Percentiles rank a stretch among this genome's conserved stretches.
These are phyloP conservation scores for Anabas testudineus DNA, from an alignment of 2,797 vertebrate species.

Conservation along the genomic window DNA sequence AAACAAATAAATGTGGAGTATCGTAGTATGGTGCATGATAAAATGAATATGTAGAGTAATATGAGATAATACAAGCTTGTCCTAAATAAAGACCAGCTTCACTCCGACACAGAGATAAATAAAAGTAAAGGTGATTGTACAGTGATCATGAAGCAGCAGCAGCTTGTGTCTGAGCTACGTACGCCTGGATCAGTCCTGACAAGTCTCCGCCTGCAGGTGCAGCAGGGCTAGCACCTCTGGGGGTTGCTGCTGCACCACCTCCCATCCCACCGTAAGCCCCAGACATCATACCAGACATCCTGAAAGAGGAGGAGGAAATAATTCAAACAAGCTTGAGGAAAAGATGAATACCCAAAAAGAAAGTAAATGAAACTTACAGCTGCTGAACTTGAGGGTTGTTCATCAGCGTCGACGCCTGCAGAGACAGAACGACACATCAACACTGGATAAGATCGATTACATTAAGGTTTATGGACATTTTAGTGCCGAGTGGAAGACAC, in stretches of 20 bases:
- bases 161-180: slow-evolving; percentile 67
- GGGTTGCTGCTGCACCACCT: slow-evolving; percentile 33
- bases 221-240: neutral
- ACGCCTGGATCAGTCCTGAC: slow-evolving; percentile 97
- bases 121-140: too few species aligned
- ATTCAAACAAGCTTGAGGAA: neutral
- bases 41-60: too few species aligned
- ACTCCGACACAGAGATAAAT: too few species aligned
- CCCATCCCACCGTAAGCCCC: slow-evolving; percentile 87
- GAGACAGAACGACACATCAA: neutral
- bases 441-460: neutral
- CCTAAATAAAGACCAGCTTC: too few species aligned
- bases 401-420: slow-evolving; percentile 94
- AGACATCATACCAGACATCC: slow-evolving; percentile 98
- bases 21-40: too few species aligned
- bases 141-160: neutral
- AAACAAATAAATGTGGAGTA: too few species aligned
- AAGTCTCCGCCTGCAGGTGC: slow-evolving; percentile 82
- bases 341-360: too few species aligned
- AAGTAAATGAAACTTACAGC: slow-evolving; percentile 84
- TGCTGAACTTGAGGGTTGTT: slow-evolving; percentile 96
- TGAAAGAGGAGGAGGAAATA: slow-evolving; percentile 54
- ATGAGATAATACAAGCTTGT: too few species aligned
- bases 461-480: too few species aligned
- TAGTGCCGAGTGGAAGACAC: too few species aligned